phyloP scores from a whole-genome alignment of 2,797 vertebrate species.

The Pachyuromys duprasi region DNA sequence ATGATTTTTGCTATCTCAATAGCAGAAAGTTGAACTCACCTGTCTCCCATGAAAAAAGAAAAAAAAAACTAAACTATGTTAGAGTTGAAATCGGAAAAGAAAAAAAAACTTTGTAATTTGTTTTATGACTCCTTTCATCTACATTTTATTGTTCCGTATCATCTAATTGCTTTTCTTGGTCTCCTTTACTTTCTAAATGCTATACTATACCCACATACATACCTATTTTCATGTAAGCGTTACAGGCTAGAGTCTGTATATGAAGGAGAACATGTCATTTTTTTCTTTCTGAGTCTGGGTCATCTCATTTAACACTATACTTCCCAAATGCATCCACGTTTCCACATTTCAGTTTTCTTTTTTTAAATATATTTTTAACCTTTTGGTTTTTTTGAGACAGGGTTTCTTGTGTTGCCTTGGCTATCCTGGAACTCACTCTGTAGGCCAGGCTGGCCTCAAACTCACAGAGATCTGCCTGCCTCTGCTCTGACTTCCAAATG shows the following conservation, averaged over 20 bases:
- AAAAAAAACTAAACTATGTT: background rate
- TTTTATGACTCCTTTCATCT: background rate
- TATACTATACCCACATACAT: background rate
- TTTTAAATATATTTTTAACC: no score
- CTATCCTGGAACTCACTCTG: no score
- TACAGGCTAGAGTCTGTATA: background rate
- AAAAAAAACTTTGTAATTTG: background rate
- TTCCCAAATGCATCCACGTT: background rate
- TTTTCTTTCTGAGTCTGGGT: background rate
- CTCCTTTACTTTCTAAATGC: background rate
- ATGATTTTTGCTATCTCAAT: background rate
- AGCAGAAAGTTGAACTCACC: background rate
- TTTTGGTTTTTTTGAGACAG: no score
- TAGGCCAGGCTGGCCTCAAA: no score
- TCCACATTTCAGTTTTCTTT: background rate
- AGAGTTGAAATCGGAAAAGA: background rate
- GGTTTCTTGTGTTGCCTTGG: no score
- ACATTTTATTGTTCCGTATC: no score
- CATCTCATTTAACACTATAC: background rate
- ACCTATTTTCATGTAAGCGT: background rate
- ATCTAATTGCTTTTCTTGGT: background rate
- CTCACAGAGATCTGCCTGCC: no score
- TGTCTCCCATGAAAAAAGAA: background rate
- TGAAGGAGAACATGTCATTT: background rate
- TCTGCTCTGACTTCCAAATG: no score